Conservation (phyloP, 2,888 invertebrate species). For the Eupeodes luniger region DNA sequence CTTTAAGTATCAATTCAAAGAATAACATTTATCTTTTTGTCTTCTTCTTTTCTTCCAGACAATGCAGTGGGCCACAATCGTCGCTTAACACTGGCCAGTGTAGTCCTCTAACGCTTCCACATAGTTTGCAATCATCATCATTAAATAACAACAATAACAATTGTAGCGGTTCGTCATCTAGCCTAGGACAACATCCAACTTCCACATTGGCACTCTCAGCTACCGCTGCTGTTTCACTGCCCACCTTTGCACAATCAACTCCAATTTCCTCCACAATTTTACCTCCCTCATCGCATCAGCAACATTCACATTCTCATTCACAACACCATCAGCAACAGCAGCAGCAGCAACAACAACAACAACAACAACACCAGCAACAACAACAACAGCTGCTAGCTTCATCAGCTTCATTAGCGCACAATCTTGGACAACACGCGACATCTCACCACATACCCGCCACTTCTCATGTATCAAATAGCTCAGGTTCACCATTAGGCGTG, state of each 20-base stretch:
- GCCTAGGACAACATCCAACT: conserved; percentile 71
- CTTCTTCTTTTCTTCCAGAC: conserved; percentile 51
- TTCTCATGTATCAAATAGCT: conserved; percentile 72
- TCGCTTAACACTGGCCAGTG: conserved; percentile 79
- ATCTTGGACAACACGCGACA: conserved; percentile 68
- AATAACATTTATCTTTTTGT: not conserved
- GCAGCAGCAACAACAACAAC: conserved; percentile 74
- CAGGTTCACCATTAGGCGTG: conserved; percentile 65
- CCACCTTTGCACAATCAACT: conserved; percentile 72
- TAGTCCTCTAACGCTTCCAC: conserved; percentile 82
- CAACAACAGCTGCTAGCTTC: conserved; percentile 72
- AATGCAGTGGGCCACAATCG: conserved; percentile 61
- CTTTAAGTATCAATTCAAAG: too few relatives aligned
- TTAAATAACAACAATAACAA: conserved; percentile 73
- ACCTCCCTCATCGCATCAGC: conserved; percentile 48
- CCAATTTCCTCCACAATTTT: conserved; percentile 60
- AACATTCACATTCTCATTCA: conserved; percentile 2
- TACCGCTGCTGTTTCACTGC: conserved; percentile 48
- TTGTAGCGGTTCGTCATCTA: conserved; percentile 77
- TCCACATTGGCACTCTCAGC: conserved; percentile 76
- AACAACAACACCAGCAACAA: conserved; percentile 77
- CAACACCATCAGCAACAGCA: conserved; percentile 60
- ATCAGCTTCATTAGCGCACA: conserved; percentile 52
- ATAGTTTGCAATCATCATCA: conserved; percentile 81
- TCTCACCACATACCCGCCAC: conserved; percentile 56